A percentile compares a stretch with the other conserved stretches of the same genome.
Conservation (phyloP, 2,888 invertebrate species). For the Perizoma flavofasciatum region DNA sequence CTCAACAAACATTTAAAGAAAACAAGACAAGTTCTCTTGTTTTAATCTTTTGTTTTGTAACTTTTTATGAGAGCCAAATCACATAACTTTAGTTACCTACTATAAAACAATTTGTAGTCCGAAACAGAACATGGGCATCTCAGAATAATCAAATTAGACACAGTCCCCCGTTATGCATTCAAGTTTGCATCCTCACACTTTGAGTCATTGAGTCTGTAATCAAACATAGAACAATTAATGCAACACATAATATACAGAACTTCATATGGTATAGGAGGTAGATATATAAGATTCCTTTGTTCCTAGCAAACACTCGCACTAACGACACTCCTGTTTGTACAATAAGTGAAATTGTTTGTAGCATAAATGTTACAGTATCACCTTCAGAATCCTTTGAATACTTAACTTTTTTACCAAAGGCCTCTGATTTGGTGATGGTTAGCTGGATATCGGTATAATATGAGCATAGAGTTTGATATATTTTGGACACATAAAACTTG, state of each 20-base stretch:
- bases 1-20: too few relatives aligned
- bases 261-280: background rate
- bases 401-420: background rate
- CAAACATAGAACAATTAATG: conserved; percentile 35
- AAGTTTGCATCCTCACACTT: conserved; percentile 36
- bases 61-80: too few relatives aligned
- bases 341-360: conserved; percentile 22
- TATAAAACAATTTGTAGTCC: background rate
- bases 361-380: conserved; percentile 8
- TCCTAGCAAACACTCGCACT: conserved; percentile 47
- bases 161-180: conserved; percentile 4
- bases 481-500: too few relatives aligned
- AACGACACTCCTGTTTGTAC: conserved; percentile 47
- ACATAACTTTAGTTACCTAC: background rate
- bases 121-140: background rate
- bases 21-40: too few relatives aligned
- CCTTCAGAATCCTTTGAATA: too few relatives aligned
- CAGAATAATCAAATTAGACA: background rate
- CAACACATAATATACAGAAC: too few relatives aligned
- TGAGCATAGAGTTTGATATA: too few relatives aligned
- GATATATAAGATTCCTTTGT: conserved; percentile 40
- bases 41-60: too few relatives aligned
- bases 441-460: too few relatives aligned
- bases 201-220: conserved; percentile 39
- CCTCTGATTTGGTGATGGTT: background rate